Evolutionary conservation across 2,888 invertebrate species (phyloP).

Genomic region (Apamea anceps): DNA sequence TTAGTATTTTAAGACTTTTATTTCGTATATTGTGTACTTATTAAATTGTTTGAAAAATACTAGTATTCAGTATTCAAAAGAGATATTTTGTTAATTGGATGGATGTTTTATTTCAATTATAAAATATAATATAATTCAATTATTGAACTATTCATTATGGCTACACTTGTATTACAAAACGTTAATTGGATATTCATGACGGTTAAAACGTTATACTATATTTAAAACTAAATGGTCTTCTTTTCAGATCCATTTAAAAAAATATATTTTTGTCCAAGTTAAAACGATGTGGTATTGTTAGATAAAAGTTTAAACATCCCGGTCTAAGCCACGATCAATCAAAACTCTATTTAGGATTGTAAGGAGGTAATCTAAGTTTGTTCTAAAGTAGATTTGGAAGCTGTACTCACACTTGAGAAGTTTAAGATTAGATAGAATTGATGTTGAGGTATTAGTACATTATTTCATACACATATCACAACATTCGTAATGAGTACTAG

Average conservation of each 20-base stretch:
- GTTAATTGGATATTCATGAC: background rate
- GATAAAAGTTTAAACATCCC: constrained; percentile 36
- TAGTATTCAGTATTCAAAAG: background rate
- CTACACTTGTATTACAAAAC: background rate
- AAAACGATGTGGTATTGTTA: background rate
- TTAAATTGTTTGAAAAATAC: background rate
- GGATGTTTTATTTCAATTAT: background rate
- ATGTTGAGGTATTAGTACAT: constrained; percentile 20
- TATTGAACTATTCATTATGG: background rate
- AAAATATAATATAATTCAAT: background rate
- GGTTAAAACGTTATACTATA: background rate
- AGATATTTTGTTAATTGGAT: background rate
- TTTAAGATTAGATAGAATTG: constrained; percentile 27
- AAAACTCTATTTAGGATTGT: constrained; percentile 31
- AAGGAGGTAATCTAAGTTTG: constrained; percentile 41
- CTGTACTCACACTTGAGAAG: constrained; percentile 32
- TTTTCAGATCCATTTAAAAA: background rate
- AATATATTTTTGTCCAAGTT: background rate
- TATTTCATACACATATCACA: background rate
- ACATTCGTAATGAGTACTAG: background rate
- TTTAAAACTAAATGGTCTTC: background rate
- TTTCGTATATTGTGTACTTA: no score
- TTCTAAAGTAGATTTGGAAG: constrained; percentile 27
- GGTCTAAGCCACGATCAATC: constrained; percentile 42
- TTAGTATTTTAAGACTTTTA: no score